Conservation (phyloP, 2,797 vertebrate species). For the Peromyscus attwateri region DNA sequence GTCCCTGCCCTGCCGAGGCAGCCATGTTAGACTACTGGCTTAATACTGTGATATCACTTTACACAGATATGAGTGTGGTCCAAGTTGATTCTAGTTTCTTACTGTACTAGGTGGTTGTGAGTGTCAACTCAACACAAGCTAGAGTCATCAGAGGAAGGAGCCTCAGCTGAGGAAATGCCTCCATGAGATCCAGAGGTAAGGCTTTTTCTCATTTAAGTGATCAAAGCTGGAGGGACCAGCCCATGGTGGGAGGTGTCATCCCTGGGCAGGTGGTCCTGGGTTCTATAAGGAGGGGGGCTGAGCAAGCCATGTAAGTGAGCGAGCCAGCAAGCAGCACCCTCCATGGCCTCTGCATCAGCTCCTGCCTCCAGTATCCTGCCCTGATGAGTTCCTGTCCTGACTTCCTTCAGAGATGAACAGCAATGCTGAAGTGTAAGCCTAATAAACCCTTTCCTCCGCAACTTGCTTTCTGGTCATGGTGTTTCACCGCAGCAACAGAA, state of each 20-base stretch:
- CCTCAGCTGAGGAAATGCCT: background rate
- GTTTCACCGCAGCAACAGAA: background rate
- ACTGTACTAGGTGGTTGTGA: background rate
- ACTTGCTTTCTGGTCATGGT: background rate
- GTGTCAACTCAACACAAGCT: background rate
- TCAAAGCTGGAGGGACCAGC: background rate
- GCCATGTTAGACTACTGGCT: background rate
- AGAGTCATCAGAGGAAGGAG: background rate
- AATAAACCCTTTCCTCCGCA: background rate
- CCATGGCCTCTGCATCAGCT: background rate
- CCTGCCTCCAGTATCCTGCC: background rate
- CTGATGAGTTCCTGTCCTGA: background rate
- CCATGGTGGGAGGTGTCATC: background rate
- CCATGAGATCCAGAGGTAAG: background rate
- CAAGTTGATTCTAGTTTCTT: constrained; percentile 11
- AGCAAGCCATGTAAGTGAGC: background rate
- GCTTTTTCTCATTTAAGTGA: background rate
- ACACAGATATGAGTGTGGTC: background rate
- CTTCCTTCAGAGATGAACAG: background rate
- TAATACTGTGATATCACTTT: background rate
- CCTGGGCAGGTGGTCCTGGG: background rate
- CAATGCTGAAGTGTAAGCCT: background rate
- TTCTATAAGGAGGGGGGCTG: background rate
- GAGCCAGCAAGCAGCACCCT: background rate
- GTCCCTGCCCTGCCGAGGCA: no score